Evolutionary conservation across 2,113 vertebrate species (phyloP), one percentile per base, ranked within the genome.

Genomic region (Rhea pennata): DNA sequence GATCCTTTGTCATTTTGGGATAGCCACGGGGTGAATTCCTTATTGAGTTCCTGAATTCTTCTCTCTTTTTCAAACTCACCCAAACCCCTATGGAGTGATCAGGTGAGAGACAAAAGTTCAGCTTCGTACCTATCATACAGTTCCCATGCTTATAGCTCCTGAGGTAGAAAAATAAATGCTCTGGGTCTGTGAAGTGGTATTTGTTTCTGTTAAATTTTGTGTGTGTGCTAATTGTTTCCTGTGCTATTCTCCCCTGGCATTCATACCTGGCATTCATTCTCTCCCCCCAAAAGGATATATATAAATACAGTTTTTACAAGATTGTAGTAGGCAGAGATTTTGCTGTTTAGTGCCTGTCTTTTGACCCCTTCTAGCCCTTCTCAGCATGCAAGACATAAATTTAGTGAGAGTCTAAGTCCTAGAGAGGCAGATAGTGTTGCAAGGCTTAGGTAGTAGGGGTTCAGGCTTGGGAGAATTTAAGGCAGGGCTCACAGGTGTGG

Each of bases 161-260:
- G 23, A 69, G 48, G 66, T 70, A 44, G 61, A 51, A 81, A 62
- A 21, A 12, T 15, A 65, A 42, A 73, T 39, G 21, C 29, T 73
- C 33, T 48, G 33, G 67, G 69, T 61, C 33, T 58, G 5, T 29
- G n/a, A 73, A 59, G 67, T 0, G 0, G 4, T 39, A 27, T 20
- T 76, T 87, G 16, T 62, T 91, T 85, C 59, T 85, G 15, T 64
- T 69, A 59, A 12, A 4, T 77, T 54, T 15, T 85, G 3, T n/a
- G 9, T 48, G 9, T 48, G 17, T 27, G 15, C 54, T 85, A 8
- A 15, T 64, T 58, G 16, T 69, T 73, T 53, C 54, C 67, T 53
- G 12, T 59, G 53, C 65, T 62, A 13, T 46, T 87, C 77, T 94
- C 77, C 62, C 69, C 51, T 80, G 48, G 27, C 21, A 90, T 7